A percentile compares a stretch with the other conserved stretches of the same genome.
phyloP scores from a whole-genome alignment of 2,113 vertebrate species.

The Elgaria multicarinata region DNA sequence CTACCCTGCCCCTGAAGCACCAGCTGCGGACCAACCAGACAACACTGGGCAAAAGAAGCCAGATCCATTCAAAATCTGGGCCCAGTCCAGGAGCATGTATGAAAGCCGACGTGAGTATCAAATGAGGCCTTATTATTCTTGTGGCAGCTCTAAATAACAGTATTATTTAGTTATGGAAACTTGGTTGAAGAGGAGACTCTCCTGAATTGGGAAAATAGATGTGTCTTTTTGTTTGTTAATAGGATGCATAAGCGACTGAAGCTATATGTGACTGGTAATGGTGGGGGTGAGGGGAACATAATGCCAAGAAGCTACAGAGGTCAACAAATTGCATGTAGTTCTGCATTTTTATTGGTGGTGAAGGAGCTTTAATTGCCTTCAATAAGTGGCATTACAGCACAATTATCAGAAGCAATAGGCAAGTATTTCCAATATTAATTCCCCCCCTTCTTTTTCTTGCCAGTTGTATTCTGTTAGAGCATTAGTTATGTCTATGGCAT shows the following conservation, averaged over 20 bases:
- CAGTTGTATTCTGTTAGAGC: conserved; percentile 34
- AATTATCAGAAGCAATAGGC: conserved; percentile 24
- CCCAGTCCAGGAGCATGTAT: conserved; percentile 99
- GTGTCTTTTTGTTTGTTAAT: not conserved
- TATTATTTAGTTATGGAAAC: not conserved
- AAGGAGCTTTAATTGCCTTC: conserved; percentile 19
- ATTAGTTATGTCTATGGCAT: not conserved
- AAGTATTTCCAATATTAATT: conserved; percentile 36
- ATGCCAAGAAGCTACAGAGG: not conserved
- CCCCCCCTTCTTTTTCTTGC: conserved; percentile 5
- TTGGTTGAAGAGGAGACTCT: not conserved
- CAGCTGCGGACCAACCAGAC: conserved; percentile 84
- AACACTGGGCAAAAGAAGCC: conserved; percentile 93
- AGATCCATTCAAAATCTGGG: conserved; percentile 99
- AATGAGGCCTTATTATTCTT: conserved; percentile 50
- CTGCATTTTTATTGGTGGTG: not conserved
- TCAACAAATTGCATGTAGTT: not conserved
- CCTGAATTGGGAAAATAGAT: conserved; percentile 13
- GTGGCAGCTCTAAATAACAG: conserved; percentile 42
- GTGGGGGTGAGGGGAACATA: not conserved
- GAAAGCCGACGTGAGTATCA: conserved; percentile 99
- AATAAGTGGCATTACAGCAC: conserved; percentile 16
- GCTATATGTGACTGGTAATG: not conserved
- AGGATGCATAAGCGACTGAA: not conserved
- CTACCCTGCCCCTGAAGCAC: conserved; percentile 73